These are phyloP conservation scores for Ochotona curzoniae DNA, from an alignment of 2,113 vertebrate genomes.

Conservation along the genomic window DNA sequence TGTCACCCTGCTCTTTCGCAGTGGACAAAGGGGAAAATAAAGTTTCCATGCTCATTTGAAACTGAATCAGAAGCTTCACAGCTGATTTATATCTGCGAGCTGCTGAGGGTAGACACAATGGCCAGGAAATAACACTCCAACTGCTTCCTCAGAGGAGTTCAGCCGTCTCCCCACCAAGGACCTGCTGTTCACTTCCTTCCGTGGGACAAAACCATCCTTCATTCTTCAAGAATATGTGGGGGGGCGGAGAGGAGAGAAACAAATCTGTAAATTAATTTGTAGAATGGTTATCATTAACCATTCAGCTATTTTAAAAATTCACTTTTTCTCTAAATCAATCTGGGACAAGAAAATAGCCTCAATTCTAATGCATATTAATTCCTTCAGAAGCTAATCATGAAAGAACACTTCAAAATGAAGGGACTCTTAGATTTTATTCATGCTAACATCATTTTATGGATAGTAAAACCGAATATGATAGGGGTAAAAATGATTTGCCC, in stretches of 20 bases:
- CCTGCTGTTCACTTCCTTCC: neutral
- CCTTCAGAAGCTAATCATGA: neutral
- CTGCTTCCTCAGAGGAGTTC: neutral
- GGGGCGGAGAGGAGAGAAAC: too few species aligned
- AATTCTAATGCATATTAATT: neutral
- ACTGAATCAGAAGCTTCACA: neutral
- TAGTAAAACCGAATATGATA: conserved; percentile 8
- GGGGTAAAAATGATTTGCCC: neutral
- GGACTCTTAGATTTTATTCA: neutral
- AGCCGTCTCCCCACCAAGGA: neutral
- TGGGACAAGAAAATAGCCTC: neutral
- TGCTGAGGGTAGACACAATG: neutral
- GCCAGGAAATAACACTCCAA: neutral
- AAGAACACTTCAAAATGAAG: neutral
- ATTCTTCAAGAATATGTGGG: neutral
- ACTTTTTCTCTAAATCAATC: neutral
- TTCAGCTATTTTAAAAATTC: neutral
- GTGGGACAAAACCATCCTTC: neutral
- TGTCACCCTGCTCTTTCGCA: neutral
- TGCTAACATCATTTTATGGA: neutral
- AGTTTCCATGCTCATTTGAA: neutral
- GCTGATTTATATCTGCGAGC: neutral
- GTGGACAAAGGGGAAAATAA: neutral
- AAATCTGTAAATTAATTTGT: neutral
- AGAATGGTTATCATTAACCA: neutral